A percentile compares a stretch with the other conserved stretches of the same genome.
Evolutionary conservation across 2,113 vertebrate genomes (phyloP).

Genomic region (Bos indicus): DNA sequence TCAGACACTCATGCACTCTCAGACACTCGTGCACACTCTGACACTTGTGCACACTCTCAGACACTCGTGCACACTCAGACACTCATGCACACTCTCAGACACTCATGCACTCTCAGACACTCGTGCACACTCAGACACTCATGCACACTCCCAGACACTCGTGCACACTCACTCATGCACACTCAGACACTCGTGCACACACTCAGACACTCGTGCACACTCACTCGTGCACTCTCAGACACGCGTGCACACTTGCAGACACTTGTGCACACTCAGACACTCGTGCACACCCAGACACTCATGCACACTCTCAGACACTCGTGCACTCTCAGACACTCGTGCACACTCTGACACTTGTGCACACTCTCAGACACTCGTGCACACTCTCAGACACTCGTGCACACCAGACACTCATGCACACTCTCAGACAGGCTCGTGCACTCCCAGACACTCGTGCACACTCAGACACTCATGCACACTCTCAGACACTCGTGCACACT

Average conservation of each 20-base stretch:
- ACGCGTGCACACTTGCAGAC: background rate
- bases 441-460: too few relatives aligned
- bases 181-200: accelerated
- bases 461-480: background rate
- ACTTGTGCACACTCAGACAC: accelerated
- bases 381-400: too few relatives aligned
- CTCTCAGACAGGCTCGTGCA: too few relatives aligned
- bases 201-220: too few relatives aligned
- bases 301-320: background rate
- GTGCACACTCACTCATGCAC: accelerated
- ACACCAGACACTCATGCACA: too few relatives aligned
- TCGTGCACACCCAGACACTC: accelerated
- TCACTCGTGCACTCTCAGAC: too few relatives aligned
- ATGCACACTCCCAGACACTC: accelerated
- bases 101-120: too few relatives aligned
- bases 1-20: background rate
- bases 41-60: too few relatives aligned
- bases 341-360: accelerated
- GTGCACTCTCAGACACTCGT: accelerated
- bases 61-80: too few relatives aligned
- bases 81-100: too few relatives aligned
- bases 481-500: accelerated
- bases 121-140: background rate
- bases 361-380: background rate
- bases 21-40: accelerated